Evolutionary conservation across 1,140 invertebrate genomes (phyloP), one percentile per base, ranked within the genome.

Genomic region (Drosophila yakuba): DNA sequence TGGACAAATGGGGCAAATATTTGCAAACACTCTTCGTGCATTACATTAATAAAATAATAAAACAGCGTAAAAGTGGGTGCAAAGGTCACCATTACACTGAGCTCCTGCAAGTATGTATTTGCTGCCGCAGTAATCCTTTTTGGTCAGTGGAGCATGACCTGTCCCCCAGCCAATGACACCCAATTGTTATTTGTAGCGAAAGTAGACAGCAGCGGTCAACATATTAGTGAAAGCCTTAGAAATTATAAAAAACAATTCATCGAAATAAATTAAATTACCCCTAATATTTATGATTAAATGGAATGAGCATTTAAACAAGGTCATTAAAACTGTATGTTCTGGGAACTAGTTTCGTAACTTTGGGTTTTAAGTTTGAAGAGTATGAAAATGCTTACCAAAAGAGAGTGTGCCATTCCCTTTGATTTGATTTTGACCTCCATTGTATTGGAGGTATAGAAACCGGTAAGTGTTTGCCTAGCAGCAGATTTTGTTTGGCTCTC

Each of bases 1-100:
- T 74, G 71, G 60, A 76, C 68, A 76, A 45, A 68, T 59, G 61
- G 44, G 48, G 51, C 51, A 80, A 81, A 60, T 77, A 66, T 77
- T 81, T 66, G 55, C 74, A 47, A 66, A 52, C 66, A 73, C 59
- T 78, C 52, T 45, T 20, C 52, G 75, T 56, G 47, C 61, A 62
- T 75, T 74, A 63, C 68, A 78, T 81, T 78, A 81, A 86, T 86
- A 78, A 74, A 86, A 81, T 78, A 81, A 86, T 86, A 78, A 74
- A 86, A 81, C 61, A 80, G 23, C 50, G 61, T 23, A 51, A 57
- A 35, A 41, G 44, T 17, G 25, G 23, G 66, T 28, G 5, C 23
- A 71, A 47, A 71, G 67, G 66, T 71, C 63, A 35, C 58, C 59
- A 32, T 63, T 56, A 74, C 36, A 64, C 74, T 55, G 58, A 48